These are phyloP conservation scores for Callosobruchus maculatus DNA, from an alignment of 2,888 invertebrate genomes.

Conservation along the genomic window DNA sequence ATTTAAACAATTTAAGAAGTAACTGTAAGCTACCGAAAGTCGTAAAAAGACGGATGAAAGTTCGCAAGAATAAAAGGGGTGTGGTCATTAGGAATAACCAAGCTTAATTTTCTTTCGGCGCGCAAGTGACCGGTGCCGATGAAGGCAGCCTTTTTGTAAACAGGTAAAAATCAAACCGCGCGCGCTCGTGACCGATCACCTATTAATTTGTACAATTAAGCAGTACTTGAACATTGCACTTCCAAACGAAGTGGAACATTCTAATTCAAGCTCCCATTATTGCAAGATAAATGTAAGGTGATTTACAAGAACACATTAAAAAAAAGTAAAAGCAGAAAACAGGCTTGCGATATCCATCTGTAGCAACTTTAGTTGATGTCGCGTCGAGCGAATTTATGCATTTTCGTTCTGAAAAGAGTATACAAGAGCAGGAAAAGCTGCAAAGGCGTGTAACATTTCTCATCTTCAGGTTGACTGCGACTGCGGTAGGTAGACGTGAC, in stretches of 20 bases:
- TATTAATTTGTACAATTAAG: not conserved
- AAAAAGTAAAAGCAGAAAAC: not conserved
- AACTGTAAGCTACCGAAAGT: too few species aligned
- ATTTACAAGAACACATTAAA: not conserved
- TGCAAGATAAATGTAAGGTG: not conserved
- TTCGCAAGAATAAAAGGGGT: too few species aligned
- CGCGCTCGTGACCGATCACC: too few species aligned
- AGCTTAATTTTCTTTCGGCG: too few species aligned
- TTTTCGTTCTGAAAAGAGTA: not conserved
- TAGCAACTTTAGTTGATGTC: not conserved
- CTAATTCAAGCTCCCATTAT: not conserved
- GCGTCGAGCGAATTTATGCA: not conserved
- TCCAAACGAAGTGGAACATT: not conserved
- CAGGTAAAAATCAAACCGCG: too few species aligned
- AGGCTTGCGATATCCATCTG: not conserved
- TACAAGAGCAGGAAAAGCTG: not conserved
- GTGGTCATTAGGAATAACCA: too few species aligned
- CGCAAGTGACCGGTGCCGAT: too few species aligned
- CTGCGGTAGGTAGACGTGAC: slow-evolving; percentile 24
- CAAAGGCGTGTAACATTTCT: slow-evolving; percentile 2
- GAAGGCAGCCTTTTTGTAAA: too few species aligned
- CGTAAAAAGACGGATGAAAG: too few species aligned
- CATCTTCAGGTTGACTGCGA: slow-evolving; percentile 9
- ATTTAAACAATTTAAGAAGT: too few species aligned
- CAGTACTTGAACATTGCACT: not conserved